Conservation (phyloP, 1,140 invertebrate species). For the Lasioglossum baleicum region DNA sequence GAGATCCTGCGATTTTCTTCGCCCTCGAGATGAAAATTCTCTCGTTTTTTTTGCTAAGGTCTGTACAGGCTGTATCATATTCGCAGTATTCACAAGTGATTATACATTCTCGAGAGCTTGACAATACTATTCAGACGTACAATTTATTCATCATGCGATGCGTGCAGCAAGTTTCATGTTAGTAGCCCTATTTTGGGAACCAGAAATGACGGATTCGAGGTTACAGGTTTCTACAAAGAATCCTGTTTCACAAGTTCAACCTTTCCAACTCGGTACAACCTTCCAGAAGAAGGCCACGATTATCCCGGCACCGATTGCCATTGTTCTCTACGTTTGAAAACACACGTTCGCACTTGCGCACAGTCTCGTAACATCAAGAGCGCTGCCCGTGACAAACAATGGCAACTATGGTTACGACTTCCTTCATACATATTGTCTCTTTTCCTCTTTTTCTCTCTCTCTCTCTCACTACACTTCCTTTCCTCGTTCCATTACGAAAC, state of each 20-base stretch:
- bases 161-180: too few species aligned
- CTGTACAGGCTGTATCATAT: too few species aligned
- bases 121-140: too few species aligned
- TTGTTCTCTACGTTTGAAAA: background rate
- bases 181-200: too few species aligned
- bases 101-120: too few species aligned
- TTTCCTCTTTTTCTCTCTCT: background rate
- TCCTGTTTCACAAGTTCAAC: background rate
- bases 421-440: background rate
- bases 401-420: background rate
- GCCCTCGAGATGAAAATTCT: too few species aligned
- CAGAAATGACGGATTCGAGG: background rate
- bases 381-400: constrained; percentile 18
- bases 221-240: background rate
- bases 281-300: background rate
- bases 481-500: constrained; percentile 37
- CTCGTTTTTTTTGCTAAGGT: too few species aligned
- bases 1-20: too few species aligned
- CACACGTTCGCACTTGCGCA: background rate
- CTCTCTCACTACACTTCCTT: background rate
- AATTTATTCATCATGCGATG: too few species aligned
- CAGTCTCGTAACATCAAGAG: background rate
- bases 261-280: background rate
- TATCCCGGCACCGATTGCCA: background rate
- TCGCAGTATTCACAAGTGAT: too few species aligned